Conservation (phyloP, 2,888 invertebrate genomes). For the Augochlorella aurata region DNA sequence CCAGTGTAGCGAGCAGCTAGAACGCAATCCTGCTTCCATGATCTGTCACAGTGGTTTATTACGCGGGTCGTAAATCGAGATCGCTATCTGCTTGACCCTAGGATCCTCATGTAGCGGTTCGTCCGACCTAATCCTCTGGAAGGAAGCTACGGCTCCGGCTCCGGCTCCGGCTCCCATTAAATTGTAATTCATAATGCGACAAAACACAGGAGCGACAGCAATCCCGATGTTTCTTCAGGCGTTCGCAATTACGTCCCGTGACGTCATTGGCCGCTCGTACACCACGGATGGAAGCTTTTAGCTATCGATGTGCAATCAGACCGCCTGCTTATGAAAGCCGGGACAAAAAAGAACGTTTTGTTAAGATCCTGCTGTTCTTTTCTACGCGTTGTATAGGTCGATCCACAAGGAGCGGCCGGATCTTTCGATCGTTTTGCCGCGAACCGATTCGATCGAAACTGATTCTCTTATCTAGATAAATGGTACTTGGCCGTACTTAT, state of each 20-base stretch:
- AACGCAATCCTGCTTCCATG: constrained; percentile 34
- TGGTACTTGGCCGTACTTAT: too few species aligned
- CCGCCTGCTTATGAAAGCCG: not conserved
- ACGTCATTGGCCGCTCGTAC: not conserved
- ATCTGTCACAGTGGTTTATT: constrained; percentile 54
- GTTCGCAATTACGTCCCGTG: constrained; percentile 24
- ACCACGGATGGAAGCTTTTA: not conserved
- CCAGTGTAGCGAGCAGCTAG: not conserved
- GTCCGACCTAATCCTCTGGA: constrained; percentile 58
- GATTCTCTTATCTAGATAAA: too few species aligned
- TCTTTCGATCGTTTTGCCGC: not conserved
- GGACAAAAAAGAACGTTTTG: not conserved
- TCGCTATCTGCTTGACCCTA: constrained; percentile 68
- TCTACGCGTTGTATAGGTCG: not conserved
- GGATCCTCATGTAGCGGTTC: constrained; percentile 68
- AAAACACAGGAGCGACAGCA: constrained; percentile 24
- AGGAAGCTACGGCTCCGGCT: not conserved
- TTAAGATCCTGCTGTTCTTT: not conserved
- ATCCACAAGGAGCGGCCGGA: not conserved
- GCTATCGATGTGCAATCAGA: not conserved
- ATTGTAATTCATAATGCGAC: constrained; percentile 58
- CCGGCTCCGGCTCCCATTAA: constrained; percentile 47
- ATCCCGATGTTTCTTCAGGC: constrained; percentile 2
- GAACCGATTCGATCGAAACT: too few species aligned
- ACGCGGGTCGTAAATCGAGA: constrained; percentile 68